Conservation (phyloP, 2,113 vertebrate genomes). For the Rhipidura dahli region DNA sequence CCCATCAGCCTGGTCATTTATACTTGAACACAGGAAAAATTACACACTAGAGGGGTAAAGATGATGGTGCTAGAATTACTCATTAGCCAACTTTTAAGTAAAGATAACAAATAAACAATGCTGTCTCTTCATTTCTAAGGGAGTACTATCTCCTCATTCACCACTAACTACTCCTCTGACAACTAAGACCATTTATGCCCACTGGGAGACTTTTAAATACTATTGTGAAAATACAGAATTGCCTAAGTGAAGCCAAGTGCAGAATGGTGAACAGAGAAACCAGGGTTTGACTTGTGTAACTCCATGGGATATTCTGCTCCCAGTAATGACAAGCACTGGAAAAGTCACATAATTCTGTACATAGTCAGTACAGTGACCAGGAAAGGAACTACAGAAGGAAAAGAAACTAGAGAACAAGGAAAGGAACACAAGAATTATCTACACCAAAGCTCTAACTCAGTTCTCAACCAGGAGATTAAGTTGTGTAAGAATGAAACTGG, state of each 20-base stretch:
- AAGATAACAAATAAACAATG: slow-evolving; percentile 11
- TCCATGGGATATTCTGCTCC: not conserved
- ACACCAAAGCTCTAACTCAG: not conserved
- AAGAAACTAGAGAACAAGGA: not conserved
- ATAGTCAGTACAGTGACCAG: not conserved
- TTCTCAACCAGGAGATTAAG: not conserved
- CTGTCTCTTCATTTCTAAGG: not conserved
- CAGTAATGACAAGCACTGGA: not conserved
- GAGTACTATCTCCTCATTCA: not conserved
- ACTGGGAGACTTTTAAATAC: not conserved
- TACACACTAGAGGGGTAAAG: not conserved
- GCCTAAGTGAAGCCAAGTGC: not conserved
- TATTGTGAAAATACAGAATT: not conserved
- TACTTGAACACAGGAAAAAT: not conserved
- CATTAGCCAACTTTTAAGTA: slow-evolving; percentile 40
- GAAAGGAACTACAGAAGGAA: not conserved
- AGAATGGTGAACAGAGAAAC: not conserved
- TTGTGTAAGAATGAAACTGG: not conserved
- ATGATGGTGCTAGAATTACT: not conserved
- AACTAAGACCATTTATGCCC: not conserved
- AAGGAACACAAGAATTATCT: not conserved
- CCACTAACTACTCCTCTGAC: not conserved
- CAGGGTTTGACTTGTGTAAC: not conserved
- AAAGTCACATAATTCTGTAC: not conserved
- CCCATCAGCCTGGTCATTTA: slow-evolving; percentile 35